Conservation (phyloP, 2,113 vertebrate species). For the Nyctibius bracteatus region DNA sequence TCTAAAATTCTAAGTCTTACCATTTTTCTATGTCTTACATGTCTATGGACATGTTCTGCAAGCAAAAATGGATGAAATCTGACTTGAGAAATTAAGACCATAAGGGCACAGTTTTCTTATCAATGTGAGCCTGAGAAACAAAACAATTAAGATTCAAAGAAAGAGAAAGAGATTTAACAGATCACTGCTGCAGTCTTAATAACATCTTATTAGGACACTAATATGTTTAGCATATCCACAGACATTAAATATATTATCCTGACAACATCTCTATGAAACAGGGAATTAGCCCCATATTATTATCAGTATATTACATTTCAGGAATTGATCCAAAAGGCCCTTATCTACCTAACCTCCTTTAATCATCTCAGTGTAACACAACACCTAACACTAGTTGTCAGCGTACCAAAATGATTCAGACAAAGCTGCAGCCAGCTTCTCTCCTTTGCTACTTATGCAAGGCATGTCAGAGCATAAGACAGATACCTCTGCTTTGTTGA, state of each 20-base stretch:
- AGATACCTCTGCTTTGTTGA: not conserved
- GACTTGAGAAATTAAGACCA: not conserved
- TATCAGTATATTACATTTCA: not conserved
- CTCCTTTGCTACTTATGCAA: not conserved
- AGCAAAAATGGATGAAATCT: not conserved
- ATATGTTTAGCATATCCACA: not conserved
- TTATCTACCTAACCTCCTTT: not conserved
- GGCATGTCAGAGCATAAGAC: not conserved
- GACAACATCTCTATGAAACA: not conserved
- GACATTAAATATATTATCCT: not conserved
- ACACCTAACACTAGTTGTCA: not conserved
- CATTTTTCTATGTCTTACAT: not conserved
- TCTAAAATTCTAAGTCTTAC: not conserved
- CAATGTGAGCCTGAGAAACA: not conserved
- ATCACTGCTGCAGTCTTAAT: not conserved
- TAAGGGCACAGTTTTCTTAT: not conserved
- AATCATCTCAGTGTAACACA: not conserved
- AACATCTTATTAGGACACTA: not conserved
- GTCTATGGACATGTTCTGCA: not conserved
- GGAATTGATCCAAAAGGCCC: not conserved
- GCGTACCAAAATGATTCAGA: not conserved
- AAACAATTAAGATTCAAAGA: not conserved
- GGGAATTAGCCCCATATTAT: not conserved
- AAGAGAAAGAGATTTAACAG: not conserved
- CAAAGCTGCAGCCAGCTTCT: not conserved